Conservation (phyloP, 2,888 invertebrate genomes). For the Brachyopa scutellaris region DNA sequence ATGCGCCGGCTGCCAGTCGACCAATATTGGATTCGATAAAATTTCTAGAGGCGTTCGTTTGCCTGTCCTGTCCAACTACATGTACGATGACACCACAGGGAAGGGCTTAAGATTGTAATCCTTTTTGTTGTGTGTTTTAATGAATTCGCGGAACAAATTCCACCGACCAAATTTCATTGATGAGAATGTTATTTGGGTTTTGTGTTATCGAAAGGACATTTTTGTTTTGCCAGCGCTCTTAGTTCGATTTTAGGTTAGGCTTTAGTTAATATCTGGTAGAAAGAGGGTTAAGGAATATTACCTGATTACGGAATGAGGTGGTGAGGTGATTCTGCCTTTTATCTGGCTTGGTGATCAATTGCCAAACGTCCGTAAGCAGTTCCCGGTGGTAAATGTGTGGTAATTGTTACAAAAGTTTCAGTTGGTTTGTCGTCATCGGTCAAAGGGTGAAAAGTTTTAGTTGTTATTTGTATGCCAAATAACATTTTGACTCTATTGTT, state of each 20-base stretch:
- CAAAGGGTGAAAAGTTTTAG: not conserved
- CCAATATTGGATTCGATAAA: constrained; percentile 16
- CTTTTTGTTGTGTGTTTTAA: constrained; percentile 55
- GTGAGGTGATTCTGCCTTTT: not conserved
- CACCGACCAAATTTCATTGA: constrained; percentile 22
- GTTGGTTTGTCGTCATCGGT: constrained; percentile 3
- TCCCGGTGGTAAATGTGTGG: constrained; percentile 40
- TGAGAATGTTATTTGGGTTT: constrained; percentile 22
- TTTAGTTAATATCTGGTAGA: no score
- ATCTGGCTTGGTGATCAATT: constrained; percentile 27
- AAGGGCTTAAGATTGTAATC: constrained; percentile 61
- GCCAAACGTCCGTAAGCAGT: constrained; percentile 19
- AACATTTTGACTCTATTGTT: not conserved
- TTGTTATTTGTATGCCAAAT: not conserved
- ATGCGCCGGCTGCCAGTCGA: not conserved
- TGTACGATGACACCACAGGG: constrained; percentile 2
- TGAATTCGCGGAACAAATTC: constrained; percentile 42
- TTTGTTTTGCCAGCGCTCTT: no score
- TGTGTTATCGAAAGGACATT: constrained; percentile 24
- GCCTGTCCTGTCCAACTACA: not conserved
- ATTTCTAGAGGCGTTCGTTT: constrained; percentile 16
- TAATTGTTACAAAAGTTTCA: constrained; percentile 42
- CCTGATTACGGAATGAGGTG: constrained; percentile 13
- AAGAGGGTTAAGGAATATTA: no score
- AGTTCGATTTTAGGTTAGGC: no score